Evolutionary conservation across 2,888 invertebrate species (phyloP), one percentile per base, ranked within the genome.

Genomic region (Clanis bilineata): DNA sequence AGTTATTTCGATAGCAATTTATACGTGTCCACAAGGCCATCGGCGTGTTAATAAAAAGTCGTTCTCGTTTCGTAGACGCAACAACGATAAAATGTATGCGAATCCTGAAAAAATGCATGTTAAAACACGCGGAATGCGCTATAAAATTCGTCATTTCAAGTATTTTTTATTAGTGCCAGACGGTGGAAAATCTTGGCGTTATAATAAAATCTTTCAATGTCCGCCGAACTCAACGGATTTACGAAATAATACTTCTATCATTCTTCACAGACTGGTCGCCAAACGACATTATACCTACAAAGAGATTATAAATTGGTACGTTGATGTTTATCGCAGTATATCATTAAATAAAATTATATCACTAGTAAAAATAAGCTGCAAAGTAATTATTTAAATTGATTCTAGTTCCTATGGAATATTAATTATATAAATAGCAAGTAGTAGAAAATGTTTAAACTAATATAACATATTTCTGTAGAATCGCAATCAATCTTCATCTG

Each of bases 71-170:
- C 60, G 68, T 68, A 77, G 76, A 77, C 75, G 67, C 72, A 77
- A 78, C 74, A 78, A 68, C 68, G 64, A 72, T 77, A 66, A 74
- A 76, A 70, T 10, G 18, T 61, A 66, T 58, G 60, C 54, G 60
- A 63, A 60, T 25, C 56, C 39, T 59, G 39, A 63, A 60, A 62
- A 73, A 65, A 62, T 73, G 72, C 69, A 71, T 62, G 62, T 43
- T 62, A 58, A 65, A 63, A 61, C 59, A 62, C 58, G 32, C 23
- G 61, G 63, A 62, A 70, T 64, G 65, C 56, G 63, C 59, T 47
- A 67, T 67, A 65, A 73, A 69, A 64, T 65, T 58, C 62, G 64
- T 66, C 57, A 63, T 65, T 66, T 56, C 22, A 25, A 23, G 38
- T 39, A 7, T 56, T n/a, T 57, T 68, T 66, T 69, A 63, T 63